These are phyloP conservation scores for Gallinago paraguaiae DNA, from an alignment of 2,113 vertebrate species.

Conservation along the genomic window DNA sequence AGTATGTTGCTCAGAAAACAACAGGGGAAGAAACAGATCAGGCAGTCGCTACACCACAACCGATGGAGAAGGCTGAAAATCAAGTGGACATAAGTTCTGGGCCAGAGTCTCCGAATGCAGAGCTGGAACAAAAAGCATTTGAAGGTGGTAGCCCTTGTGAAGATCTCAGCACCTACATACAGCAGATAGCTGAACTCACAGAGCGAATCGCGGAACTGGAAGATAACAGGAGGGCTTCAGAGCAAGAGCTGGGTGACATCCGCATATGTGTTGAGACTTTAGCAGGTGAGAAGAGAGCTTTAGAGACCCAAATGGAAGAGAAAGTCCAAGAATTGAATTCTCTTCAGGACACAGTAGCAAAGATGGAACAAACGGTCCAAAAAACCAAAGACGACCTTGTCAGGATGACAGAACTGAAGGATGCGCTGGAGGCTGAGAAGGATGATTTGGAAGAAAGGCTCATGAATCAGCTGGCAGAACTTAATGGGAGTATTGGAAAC, in stretches of 20 bases:
- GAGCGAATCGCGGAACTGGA: constrained; percentile 65
- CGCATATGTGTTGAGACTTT: neutral
- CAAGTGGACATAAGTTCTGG: neutral
- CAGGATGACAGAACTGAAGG: constrained; percentile 76
- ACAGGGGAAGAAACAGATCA: constrained; percentile 31
- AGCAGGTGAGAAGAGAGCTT: constrained; percentile 62
- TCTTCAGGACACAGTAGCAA: constrained; percentile 56
- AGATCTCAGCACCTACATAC: constrained; percentile 26
- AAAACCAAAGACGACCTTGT: constrained; percentile 77
- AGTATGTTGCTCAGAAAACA: neutral
- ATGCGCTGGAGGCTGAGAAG: constrained; percentile 84
- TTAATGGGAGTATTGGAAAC: constrained; percentile 95
- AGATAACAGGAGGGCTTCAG: constrained; percentile 30
- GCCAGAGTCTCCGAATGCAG: neutral
- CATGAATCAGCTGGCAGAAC: constrained; percentile 97
- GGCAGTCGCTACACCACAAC: neutral
- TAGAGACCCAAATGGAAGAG: constrained; percentile 60
- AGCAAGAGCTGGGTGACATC: constrained; percentile 37
- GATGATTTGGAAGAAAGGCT: constrained; percentile 95
- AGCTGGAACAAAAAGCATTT: neutral
- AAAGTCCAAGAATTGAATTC: constrained; percentile 55
- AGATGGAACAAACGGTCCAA: constrained; percentile 47
- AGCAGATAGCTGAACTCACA: constrained; percentile 65
- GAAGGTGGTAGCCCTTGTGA: neutral
- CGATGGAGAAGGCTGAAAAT: neutral